phyloP scores from a whole-genome alignment of 2,888 invertebrate genomes.

The Dioctria rufipes region DNA sequence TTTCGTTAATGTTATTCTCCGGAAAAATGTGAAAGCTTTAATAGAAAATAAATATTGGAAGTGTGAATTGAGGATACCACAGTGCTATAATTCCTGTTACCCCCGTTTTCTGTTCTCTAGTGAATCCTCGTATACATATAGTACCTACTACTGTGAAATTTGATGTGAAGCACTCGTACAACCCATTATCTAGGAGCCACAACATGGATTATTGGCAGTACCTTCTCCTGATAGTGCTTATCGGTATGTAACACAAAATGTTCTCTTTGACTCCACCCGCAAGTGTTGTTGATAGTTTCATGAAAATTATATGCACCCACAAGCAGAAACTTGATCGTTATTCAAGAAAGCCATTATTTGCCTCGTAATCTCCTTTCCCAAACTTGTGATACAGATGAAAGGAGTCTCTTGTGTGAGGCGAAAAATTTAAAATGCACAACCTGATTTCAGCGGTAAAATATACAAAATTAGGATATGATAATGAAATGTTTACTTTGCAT shows the following conservation, averaged over 20 bases:
- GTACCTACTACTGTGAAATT: slow-evolving; percentile 19
- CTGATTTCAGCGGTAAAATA: too few relatives aligned
- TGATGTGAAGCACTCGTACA: slow-evolving; percentile 18
- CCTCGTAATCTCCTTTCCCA: too few relatives aligned
- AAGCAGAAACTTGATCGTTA: not conserved
- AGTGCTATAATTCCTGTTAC: slow-evolving; percentile 18
- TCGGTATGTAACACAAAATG: slow-evolving; percentile 19
- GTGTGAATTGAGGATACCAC: not conserved
- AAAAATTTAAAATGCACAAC: too few relatives aligned
- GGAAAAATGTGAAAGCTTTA: not conserved
- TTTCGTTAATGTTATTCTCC: slow-evolving; percentile 25
- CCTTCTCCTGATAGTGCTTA: slow-evolving; percentile 37
- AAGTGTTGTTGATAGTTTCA: not conserved
- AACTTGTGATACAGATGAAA: too few relatives aligned
- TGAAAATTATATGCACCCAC: not conserved
- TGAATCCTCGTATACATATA: not conserved
- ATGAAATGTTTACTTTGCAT: too few relatives aligned
- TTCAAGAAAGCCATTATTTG: too few relatives aligned
- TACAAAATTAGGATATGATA: too few relatives aligned
- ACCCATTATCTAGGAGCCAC: slow-evolving; percentile 27
- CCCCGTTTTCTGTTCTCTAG: not conserved
- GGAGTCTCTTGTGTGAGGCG: too few relatives aligned
- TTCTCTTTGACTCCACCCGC: not conserved
- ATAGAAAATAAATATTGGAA: not conserved
- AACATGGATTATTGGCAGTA: slow-evolving; percentile 49